Conservation (phyloP, 1,140 invertebrate species). For the Lerema accius region DNA sequence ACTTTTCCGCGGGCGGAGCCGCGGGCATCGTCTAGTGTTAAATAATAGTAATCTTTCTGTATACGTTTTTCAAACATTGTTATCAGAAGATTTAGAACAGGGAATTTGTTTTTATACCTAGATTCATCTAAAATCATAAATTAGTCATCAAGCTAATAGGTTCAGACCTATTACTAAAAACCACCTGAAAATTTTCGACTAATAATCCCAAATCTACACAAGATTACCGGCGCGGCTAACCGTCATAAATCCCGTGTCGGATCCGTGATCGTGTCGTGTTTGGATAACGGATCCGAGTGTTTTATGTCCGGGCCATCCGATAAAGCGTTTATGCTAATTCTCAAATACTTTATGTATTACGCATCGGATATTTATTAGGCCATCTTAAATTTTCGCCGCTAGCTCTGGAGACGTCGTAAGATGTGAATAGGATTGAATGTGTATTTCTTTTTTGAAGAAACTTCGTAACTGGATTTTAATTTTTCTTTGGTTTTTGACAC, state of each 20-base stretch:
- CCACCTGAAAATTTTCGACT: conserved; percentile 7
- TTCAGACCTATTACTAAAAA: conserved; percentile 5
- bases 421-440: conserved; percentile 24
- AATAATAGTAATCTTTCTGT: no score
- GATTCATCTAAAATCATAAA: no score
- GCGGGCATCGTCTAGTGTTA: no score
- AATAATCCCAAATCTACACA: conserved; percentile 25
- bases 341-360: conserved; percentile 61
- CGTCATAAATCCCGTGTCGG: conserved; percentile 48
- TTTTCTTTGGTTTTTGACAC: no score
- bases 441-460: no score
- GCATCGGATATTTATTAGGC: conserved; percentile 58
- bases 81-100: no score
- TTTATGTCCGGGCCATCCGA: conserved; percentile 51
- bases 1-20: no score
- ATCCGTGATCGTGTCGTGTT: conserved; percentile 52
- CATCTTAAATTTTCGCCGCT: conserved; percentile 47
- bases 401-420: conserved; percentile 3
- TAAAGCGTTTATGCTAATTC: conserved; percentile 70
- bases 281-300: conserved; percentile 40
- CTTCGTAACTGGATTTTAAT: no score
- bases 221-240: conserved; percentile 33
- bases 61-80: no score
- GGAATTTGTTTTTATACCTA: no score
- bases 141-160: no score